Evolutionary conservation across 2,797 vertebrate species (phyloP), one percentile per base, ranked within the genome.

Genomic region (Chromis chromis): DNA sequence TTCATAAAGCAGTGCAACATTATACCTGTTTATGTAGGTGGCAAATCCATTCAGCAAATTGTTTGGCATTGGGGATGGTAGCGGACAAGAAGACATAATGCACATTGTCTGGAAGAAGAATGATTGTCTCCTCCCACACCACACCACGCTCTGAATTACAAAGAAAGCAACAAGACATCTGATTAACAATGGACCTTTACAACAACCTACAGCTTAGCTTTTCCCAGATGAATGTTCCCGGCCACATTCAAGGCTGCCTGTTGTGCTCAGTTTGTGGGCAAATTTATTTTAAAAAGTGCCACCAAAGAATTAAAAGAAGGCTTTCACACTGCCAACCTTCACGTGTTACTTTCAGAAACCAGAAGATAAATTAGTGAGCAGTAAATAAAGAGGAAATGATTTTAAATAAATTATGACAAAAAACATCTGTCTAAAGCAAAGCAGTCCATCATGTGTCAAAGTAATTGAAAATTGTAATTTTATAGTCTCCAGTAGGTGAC

Each of bases 101-200:
- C 50, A 99, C 98, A 0, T 99, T 99, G 91, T 99, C 97, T 27
- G 98, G 98, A 62, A 99, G 96, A 68, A 99, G 95, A 89, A 99
- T 99, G 90, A 99, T 99, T 13, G 98, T 99, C 89, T 99, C 98
- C 86, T 99, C 98, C 98, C 98, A 99, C 33, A 99, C 98, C 4
- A 99, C 98, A 19, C 98, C 98, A 80, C 98, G 96, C 86, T 99
- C 98, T 99, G 91, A 78, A 78, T 79, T 14, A 74, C 33, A 65
- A 10, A 66, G 1, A 70, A 16, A 52, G 7, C 22, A 56, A 17
- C 27, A 14, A 1, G 1, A 54, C 4, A 4, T 16, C 4, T 53
- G 61, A 54, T 7, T 7, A 24, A 21, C 8, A 50, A 22, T 6
- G 13, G 6, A 0, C 5, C 55, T 9, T 22, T 12, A 14, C 28